Evolutionary conservation across 2,113 vertebrate genomes (phyloP).

Genomic region (Odontophorus gujanensis): DNA sequence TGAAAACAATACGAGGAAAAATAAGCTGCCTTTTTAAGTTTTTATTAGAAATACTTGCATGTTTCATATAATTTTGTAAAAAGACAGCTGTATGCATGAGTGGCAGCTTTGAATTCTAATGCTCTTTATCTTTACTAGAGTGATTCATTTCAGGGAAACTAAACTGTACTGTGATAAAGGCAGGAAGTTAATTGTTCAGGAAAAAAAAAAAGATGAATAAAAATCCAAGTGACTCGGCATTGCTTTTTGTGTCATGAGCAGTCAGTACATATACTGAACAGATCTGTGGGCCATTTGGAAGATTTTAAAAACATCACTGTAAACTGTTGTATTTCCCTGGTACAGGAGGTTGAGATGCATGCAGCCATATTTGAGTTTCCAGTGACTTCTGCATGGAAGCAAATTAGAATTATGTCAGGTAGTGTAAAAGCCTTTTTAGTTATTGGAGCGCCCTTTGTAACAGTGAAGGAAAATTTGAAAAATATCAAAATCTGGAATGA

Average conservation of each 20-base stretch:
- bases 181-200: constrained; percentile 28
- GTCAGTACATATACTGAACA: constrained; percentile 5
- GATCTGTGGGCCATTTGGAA: constrained; percentile 34
- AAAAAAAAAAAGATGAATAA: neutral
- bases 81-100: constrained; percentile 7
- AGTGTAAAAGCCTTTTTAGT: neutral
- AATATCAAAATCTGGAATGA: neutral
- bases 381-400: neutral
- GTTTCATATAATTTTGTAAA: constrained; percentile 24
- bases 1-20: neutral
- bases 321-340: constrained; percentile 2
- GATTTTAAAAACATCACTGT: neutral
- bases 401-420: neutral
- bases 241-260: constrained; percentile 25
- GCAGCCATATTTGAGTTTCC: neutral
- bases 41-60: constrained; percentile 27
- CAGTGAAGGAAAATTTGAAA: neutral
- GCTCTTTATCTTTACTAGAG: constrained; percentile 29
- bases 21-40: constrained; percentile 9
- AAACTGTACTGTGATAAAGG: constrained; percentile 37
- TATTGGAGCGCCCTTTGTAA: neutral
- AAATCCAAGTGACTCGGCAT: constrained; percentile 10
- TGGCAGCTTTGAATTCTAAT: constrained; percentile 41
- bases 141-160: constrained; percentile 44
- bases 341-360: neutral